These are phyloP conservation scores for Acanthis flammea DNA, from an alignment of 2,797 vertebrate species.

Conservation along the genomic window DNA sequence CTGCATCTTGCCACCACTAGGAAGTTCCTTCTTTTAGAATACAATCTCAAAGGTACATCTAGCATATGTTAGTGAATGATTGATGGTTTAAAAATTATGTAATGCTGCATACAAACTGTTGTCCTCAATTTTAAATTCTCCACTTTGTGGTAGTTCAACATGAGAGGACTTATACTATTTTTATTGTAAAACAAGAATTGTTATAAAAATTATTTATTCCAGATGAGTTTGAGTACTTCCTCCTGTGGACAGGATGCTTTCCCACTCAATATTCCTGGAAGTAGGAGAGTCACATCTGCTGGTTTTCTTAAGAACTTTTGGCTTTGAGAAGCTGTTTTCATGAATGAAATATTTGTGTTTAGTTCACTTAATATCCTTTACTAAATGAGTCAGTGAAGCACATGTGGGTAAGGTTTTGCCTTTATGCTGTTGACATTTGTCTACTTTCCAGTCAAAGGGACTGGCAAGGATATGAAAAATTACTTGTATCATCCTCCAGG, in stretches of 20 bases:
- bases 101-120: background rate
- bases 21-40: background rate
- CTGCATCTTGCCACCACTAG: background rate
- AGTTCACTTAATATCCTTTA: constrained; percentile 25
- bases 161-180: background rate
- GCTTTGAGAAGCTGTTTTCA: background rate
- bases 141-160: background rate
- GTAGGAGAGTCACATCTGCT: background rate
- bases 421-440: background rate
- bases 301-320: background rate
- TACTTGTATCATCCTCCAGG: background rate
- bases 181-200: background rate
- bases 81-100: background rate
- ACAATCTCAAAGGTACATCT: background rate
- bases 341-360: constrained; percentile 38
- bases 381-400: constrained; percentile 1
- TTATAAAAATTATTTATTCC: background rate
- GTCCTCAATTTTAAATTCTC: background rate
- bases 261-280: constrained; percentile 2
- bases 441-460: background rate
- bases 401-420: background rate
- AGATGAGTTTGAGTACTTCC: background rate
- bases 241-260: background rate
- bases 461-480: background rate
- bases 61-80: background rate